Evolutionary conservation across 2,888 invertebrate species (phyloP).

Genomic region (Aphidius colemani): DNA sequence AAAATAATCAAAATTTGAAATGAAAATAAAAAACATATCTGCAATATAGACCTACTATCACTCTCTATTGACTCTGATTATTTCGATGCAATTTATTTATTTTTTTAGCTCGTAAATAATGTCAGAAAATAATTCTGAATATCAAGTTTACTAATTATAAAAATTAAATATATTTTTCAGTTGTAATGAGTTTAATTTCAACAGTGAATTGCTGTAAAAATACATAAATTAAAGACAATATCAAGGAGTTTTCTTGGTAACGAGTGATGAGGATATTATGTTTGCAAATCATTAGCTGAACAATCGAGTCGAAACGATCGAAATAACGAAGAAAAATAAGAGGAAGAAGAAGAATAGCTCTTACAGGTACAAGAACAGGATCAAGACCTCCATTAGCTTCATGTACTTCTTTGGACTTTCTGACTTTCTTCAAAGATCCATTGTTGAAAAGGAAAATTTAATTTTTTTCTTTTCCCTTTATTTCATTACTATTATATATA

Average conservation of each 20-base stretch:
- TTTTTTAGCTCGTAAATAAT: too few relatives aligned
- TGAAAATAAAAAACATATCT: too few relatives aligned
- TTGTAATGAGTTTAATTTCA: too few relatives aligned
- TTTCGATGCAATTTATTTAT: too few relatives aligned
- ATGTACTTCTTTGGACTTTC: slow-evolving; percentile 18
- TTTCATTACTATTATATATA: neutral
- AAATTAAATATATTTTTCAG: too few relatives aligned
- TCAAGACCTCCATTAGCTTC: neutral
- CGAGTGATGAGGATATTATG: neutral
- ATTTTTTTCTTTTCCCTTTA: neutral
- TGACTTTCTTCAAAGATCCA: slow-evolving; percentile 13
- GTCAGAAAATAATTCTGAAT: too few relatives aligned
- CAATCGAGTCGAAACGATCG: slow-evolving; percentile 11
- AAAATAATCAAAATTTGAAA: too few relatives aligned
- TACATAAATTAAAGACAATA: too few relatives aligned
- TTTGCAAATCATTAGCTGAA: slow-evolving; percentile 17
- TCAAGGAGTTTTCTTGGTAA: neutral
- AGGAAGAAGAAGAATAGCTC: neutral
- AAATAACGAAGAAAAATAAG: slow-evolving; percentile 13
- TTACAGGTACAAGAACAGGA: neutral
- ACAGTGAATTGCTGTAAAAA: too few relatives aligned
- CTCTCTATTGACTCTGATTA: too few relatives aligned
- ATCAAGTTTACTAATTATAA: too few relatives aligned
- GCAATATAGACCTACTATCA: too few relatives aligned
- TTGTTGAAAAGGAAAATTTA: slow-evolving; percentile 3